Evolutionary conservation across 2,113 vertebrate species (phyloP).

Genomic region (Cyanistes caeruleus): DNA sequence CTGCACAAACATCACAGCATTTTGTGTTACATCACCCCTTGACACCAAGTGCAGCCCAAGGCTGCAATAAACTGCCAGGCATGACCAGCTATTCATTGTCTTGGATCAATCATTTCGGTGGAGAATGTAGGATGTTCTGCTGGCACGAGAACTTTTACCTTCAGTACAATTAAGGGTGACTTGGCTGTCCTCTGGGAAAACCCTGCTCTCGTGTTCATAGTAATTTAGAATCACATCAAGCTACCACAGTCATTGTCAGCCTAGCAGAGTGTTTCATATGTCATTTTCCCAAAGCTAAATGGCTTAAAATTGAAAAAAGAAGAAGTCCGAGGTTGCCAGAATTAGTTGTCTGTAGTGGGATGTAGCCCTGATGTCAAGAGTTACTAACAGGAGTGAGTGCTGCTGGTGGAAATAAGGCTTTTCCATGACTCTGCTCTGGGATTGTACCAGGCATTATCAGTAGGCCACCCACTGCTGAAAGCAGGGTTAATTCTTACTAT

Average conservation of each 20-base stretch:
- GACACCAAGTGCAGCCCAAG: neutral
- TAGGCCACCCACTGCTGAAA: neutral
- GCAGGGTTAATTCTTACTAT: neutral
- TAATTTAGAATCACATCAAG: neutral
- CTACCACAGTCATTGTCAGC: neutral
- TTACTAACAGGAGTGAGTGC: neutral
- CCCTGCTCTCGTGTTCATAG: neutral
- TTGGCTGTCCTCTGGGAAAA: neutral
- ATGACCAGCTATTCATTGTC: neutral
- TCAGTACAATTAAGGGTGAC: neutral
- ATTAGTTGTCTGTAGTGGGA: neutral
- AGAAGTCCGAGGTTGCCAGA: neutral
- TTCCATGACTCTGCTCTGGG: neutral
- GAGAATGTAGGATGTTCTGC: neutral
- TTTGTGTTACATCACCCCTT: neutral
- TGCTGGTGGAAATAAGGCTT: neutral
- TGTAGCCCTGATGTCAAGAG: neutral
- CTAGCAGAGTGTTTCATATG: neutral
- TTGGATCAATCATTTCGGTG: neutral
- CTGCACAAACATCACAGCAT: neutral
- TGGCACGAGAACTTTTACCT: neutral
- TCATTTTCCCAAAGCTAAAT: neutral
- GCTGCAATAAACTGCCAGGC: neutral
- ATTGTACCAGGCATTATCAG: neutral
- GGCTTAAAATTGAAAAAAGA: neutral